These are phyloP conservation scores for Malurus leucopterus DNA, from an alignment of 2,797 vertebrate genomes.

Conservation along the genomic window DNA sequence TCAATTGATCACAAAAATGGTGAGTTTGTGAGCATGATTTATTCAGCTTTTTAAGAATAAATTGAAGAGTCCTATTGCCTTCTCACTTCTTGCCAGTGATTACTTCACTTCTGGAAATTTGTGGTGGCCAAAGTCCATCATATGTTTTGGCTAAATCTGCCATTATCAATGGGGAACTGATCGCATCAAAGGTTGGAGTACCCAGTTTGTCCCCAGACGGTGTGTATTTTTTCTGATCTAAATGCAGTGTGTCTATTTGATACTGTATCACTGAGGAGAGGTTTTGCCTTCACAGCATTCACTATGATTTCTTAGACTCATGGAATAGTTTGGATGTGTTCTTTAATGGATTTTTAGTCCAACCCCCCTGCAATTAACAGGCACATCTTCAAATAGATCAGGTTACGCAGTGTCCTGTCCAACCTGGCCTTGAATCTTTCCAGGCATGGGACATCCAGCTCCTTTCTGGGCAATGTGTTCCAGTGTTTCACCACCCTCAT, in stretches of 20 bases:
- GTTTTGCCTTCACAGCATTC: neutral
- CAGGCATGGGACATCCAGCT: neutral
- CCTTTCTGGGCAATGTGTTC: neutral
- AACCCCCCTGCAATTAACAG: neutral
- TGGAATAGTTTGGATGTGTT: neutral
- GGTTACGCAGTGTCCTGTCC: neutral
- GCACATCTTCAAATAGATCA: neutral
- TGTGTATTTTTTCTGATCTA: neutral
- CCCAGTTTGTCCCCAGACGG: neutral
- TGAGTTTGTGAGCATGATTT: constrained; percentile 60
- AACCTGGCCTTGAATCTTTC: neutral
- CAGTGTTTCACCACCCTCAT: neutral
- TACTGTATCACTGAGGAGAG: neutral
- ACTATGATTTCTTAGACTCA: neutral
- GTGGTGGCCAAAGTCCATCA: neutral
- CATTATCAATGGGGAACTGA: neutral
- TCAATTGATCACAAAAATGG: constrained; percentile 81
- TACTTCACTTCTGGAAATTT: neutral
- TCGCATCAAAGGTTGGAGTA: neutral
- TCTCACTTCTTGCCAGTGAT: neutral
- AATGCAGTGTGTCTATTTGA: neutral
- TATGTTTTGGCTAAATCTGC: neutral
- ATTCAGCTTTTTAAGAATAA: neutral
- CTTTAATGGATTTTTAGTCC: neutral
- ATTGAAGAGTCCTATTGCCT: neutral